phyloP scores from a whole-genome alignment of 2,113 vertebrate species.

The Sigmodon hispidus region DNA sequence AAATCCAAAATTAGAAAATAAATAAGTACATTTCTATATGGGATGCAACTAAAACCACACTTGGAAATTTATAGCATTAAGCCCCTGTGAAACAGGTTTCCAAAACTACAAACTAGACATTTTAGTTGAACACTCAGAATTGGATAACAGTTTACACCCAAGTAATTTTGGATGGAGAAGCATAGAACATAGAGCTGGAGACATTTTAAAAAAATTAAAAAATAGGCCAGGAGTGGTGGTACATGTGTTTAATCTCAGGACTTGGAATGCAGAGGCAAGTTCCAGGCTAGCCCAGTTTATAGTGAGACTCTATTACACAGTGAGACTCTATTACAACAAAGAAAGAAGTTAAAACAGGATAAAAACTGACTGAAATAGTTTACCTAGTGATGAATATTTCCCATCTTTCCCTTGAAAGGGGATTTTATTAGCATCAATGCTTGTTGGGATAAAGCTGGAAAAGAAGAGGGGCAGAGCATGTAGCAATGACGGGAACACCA shows the following conservation, averaged over 20 bases:
- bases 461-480: neutral
- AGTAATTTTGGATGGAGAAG: neutral
- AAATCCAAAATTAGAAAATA: neutral
- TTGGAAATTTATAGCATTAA: neutral
- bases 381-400: neutral
- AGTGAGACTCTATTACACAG: neutral
- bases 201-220: neutral
- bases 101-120: slow-evolving; percentile 15
- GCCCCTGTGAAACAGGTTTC: neutral
- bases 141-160: neutral
- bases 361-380: neutral
- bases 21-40: neutral
- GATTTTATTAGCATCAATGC: neutral
- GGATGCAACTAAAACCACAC: neutral
- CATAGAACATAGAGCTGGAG: neutral
- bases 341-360: neutral
- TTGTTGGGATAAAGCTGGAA: neutral
- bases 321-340: neutral
- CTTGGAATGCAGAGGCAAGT: neutral
- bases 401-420: neutral
- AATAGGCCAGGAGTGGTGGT: neutral
- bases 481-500: neutral
- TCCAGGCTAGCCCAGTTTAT: neutral
- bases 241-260: neutral
- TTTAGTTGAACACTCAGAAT: neutral